These are phyloP conservation scores for Margaritifera margaritifera DNA, from an alignment of 2,888 invertebrate genomes.

Conservation along the genomic window DNA sequence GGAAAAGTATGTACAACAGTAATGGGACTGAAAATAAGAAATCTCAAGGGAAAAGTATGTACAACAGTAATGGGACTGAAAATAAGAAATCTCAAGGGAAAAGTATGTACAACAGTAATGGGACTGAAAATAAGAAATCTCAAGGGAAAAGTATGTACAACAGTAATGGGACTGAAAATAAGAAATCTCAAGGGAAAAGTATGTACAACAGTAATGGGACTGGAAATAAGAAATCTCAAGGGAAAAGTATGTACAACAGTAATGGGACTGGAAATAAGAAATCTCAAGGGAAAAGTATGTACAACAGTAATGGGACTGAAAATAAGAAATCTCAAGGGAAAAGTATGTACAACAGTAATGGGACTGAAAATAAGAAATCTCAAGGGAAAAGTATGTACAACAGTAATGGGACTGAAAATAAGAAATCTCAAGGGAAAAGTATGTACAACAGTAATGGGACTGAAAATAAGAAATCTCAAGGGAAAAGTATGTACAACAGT, in stretches of 20 bases:
- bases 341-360: conserved; percentile 29
- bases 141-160: conserved; percentile 9
- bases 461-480: conserved; percentile 14
- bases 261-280: conserved; percentile 21
- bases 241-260: conserved; percentile 22
- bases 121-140: too few species aligned
- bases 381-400: conserved; percentile 20
- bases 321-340: conserved; percentile 15
- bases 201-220: neutral
- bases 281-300: conserved; percentile 18
- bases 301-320: conserved; percentile 23
- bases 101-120: conserved; percentile 1
- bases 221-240: conserved; percentile 14
- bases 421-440: conserved; percentile 18
- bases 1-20: conserved; percentile 6
- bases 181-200: too few species aligned
- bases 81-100: too few species aligned
- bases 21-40: too few species aligned
- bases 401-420: conserved; percentile 20
- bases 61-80: too few species aligned
- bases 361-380: conserved; percentile 15
- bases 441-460: conserved; percentile 25
- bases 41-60: too few species aligned
- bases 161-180: too few species aligned
- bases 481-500: conserved; percentile 22